Evolutionary conservation across 1,140 invertebrate genomes (phyloP).

Genomic region (Manduca sexta): DNA sequence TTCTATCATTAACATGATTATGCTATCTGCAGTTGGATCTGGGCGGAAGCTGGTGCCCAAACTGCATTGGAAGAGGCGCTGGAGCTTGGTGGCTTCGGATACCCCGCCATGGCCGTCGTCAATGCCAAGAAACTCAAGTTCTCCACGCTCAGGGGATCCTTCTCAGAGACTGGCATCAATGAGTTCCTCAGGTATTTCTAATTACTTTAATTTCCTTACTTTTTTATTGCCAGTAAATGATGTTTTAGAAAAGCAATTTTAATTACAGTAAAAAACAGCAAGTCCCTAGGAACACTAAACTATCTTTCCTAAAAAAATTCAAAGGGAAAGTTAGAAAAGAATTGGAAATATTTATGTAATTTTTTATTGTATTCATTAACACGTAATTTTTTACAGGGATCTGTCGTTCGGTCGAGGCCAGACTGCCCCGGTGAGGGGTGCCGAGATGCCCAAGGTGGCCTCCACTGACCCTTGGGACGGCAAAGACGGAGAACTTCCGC

Average conservation of each 20-base stretch:
- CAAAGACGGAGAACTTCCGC: slow-evolving; percentile 92
- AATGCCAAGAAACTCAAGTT: slow-evolving; percentile 98
- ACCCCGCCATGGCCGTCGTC: slow-evolving; percentile 96
- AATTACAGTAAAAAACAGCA: too few relatives aligned
- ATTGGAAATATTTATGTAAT: too few relatives aligned
- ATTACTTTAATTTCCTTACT: too few relatives aligned
- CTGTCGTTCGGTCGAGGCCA: slow-evolving; percentile 95
- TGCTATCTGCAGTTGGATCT: slow-evolving; percentile 84
- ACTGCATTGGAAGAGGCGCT: slow-evolving; percentile 88
- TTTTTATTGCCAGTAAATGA: too few relatives aligned
- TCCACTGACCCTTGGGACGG: slow-evolving; percentile 94
- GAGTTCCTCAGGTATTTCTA: slow-evolving; percentile 92
- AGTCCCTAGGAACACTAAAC: too few relatives aligned
- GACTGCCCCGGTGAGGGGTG: slow-evolving; percentile 91
- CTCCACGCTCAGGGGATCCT: slow-evolving; percentile 93
- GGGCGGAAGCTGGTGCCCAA: slow-evolving; percentile 94
- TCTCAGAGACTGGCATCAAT: slow-evolving; percentile 94
- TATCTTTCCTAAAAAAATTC: too few relatives aligned
- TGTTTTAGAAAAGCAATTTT: too few relatives aligned
- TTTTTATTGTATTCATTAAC: too few relatives aligned
- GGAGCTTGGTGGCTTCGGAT: slow-evolving; percentile 94
- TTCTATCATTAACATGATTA: too few relatives aligned
- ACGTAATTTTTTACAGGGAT: slow-evolving; percentile 77
- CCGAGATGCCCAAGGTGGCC: slow-evolving; percentile 85
- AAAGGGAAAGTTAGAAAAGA: too few relatives aligned